Evolutionary conservation across 2,113 vertebrate genomes (phyloP).

Genomic region (Prochilodus magdalenae): DNA sequence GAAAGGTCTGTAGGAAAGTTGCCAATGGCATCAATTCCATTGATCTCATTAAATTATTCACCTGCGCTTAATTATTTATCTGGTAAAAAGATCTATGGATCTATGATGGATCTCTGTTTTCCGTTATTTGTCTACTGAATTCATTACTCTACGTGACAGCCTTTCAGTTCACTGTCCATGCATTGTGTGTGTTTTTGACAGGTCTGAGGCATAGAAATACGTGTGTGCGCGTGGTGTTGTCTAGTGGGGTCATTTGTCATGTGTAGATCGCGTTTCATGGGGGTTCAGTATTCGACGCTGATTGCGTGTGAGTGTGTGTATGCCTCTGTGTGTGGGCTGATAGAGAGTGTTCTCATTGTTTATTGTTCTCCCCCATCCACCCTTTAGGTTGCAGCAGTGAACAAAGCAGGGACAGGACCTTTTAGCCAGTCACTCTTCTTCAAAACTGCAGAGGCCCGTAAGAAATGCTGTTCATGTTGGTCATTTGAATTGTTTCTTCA

Average conservation of each 20-base stretch:
- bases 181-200: constrained; percentile 13
- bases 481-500: not conserved
- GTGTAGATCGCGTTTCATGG: constrained; percentile 33
- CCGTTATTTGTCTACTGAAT: constrained; percentile 75
- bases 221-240: not conserved
- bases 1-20: constrained; percentile 55
- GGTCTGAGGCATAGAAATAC: not conserved
- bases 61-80: constrained; percentile 75
- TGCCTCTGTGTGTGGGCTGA: not conserved
- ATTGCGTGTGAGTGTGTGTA: not conserved
- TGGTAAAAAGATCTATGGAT: constrained; percentile 77
- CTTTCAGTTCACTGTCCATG: constrained; percentile 44
- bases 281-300: constrained; percentile 7
- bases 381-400: constrained; percentile 89
- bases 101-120: constrained; percentile 62
- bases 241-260: constrained; percentile 29
- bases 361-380: not conserved
- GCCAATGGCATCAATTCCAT: constrained; percentile 61
- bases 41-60: constrained; percentile 75
- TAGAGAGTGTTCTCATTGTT: not conserved
- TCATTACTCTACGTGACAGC: constrained; percentile 67
- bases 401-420: constrained; percentile 83
- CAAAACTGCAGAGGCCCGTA: constrained; percentile 95
- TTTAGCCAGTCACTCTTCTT: constrained; percentile 90
- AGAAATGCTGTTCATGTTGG: constrained; percentile 51